Base-by-base conservation (phyloP, 2,888 invertebrate genomes). In the Phortica magna region DNA sequence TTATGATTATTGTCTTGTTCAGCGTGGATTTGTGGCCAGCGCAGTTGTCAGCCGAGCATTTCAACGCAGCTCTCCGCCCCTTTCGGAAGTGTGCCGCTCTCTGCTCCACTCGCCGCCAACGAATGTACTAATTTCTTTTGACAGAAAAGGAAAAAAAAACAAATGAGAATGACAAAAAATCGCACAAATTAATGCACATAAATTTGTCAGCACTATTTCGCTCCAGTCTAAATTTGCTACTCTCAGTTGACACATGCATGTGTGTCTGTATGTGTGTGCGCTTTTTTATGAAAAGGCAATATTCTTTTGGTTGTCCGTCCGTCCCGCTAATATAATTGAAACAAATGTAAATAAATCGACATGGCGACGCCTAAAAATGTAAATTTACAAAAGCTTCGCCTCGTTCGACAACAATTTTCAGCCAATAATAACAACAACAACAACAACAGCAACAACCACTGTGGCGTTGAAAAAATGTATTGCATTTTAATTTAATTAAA, bases 271-370 rank as follows among this genome's bases (percentile, higher is more conserved):
- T 31, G 31, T 31, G 1, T 31, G 31, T 31, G 5, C 31, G 5
- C 1, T 70, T 53, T 70, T 53, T 53, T 70, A 22, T 53, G 14
- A 31, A 31, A 31, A 31, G 31, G 31, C 31, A 14, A 65, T 41
- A 39, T 65, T 41, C 12, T 31, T 65, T 41, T 10, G 42, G n/a
- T 39, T 55, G n/a, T 22, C 14, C 31, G n/a, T 22, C 14, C 31
- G 12, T 55, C 53, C 48, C 10, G 48, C 43, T n/a, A 17, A 42
- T 14, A 48, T 70, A 83, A 80, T 80, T 80, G 80, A 77, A 79
- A 81, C 78, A 82, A 80, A 80, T 77, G 78, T 80, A 79, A 78
- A 83, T 83, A 83, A 83, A 83, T 83, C 80, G 80, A 79, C 79
- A 81, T 81, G 83, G 83, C 83, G 83, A 82, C 83, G 80, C 78